Evolutionary conservation across 2,113 vertebrate species (phyloP), one percentile per base, ranked within the genome.

Genomic region (Nibea albiflora): DNA sequence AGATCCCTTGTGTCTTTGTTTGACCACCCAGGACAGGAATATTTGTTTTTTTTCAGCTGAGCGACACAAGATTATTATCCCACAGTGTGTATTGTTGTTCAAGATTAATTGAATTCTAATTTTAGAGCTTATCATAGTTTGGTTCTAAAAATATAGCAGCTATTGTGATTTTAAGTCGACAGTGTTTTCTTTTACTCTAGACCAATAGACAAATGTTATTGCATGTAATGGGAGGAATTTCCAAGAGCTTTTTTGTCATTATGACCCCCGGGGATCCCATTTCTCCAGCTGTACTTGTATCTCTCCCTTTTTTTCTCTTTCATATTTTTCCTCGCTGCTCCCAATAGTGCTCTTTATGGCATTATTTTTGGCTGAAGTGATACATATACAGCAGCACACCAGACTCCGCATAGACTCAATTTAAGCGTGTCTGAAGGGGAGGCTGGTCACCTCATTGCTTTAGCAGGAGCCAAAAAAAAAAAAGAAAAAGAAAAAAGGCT

Each of bases 31-130:
- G 63, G 76, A 68, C 56, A 77, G 57, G 71, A 77, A 46, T 85
- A 39, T 64, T 70, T 26, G 24, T 35, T 74, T 66, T 64, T 82
- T 74, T 86, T 81, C 76, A 80, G 60, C 87, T 75, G 53, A 88
- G 80, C 47, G 17, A 74, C 74, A n/a, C 70, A 42, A 81, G 76
- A 88, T 86, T 77, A 88, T 81, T 91, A 91, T 90, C 89, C 83
- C 73, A 89, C 85, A 87, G 76, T 78, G 31, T 73, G 76, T 71
- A 91, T 93, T 92, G 89, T 91, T 92, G 76, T 84, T 88, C 44
- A 53, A 84, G 80, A 90, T 91, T 90, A 91, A 93, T 91, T 94
- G 69, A 90, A 87, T 88, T 89, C 91, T 90, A 93, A 88, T 83
- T 93, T 91, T 92, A 89, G 88, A 83, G 62, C 79, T 88, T 89